phyloP scores from a whole-genome alignment of 2,797 vertebrate genomes.

The Mormyrus hasselquistii region DNA sequence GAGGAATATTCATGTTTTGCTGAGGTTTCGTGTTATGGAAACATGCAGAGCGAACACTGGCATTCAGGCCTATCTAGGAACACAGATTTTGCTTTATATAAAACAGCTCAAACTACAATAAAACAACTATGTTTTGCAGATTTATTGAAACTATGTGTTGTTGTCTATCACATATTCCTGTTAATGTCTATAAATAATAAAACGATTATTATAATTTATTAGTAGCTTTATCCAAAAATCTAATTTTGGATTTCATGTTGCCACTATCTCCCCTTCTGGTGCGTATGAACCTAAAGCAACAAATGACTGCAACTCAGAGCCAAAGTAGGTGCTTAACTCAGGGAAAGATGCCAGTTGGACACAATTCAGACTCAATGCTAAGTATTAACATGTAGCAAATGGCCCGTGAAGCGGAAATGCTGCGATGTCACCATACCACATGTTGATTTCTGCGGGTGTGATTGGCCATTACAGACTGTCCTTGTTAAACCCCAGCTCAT shows the following conservation, averaged over 20 bases:
- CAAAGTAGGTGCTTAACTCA: slow-evolving; percentile 40
- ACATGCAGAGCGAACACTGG: neutral
- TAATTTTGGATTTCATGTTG: slow-evolving; percentile 28
- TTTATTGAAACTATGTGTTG: neutral
- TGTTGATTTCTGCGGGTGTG: neutral
- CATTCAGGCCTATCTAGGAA: neutral
- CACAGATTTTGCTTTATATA: neutral
- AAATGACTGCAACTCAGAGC: slow-evolving; percentile 27
- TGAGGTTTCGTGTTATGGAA: neutral
- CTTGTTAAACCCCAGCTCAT: slow-evolving; percentile 37
- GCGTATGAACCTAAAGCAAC: slow-evolving; percentile 29
- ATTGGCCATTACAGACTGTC: slow-evolving; percentile 19
- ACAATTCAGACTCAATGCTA: slow-evolving; percentile 39
- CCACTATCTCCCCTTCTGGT: slow-evolving; percentile 20
- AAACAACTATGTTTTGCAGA: neutral
- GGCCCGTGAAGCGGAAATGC: slow-evolving; percentile 36
- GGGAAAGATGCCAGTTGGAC: slow-evolving; percentile 43
- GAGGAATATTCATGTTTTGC: neutral
- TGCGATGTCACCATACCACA: neutral
- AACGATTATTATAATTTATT: neutral
- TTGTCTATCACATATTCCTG: neutral
- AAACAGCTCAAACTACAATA: neutral
- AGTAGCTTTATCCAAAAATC: neutral
- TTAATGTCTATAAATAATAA: neutral
- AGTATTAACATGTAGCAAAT: slow-evolving; percentile 41